Conservation (phyloP, 2,797 vertebrate genomes). For the Sciurus vulgaris region DNA sequence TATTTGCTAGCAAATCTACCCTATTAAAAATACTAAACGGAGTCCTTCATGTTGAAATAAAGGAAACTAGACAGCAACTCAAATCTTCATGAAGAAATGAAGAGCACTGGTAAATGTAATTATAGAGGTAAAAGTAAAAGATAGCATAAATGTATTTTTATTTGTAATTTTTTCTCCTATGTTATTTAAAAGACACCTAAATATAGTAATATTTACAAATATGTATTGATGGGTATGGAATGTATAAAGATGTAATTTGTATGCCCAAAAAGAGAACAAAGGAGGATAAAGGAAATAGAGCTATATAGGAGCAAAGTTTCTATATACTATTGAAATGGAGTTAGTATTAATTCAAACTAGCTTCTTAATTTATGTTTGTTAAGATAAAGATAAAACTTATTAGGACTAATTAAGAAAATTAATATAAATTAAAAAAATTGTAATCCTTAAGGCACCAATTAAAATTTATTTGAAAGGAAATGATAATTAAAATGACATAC, state of each 20-base stretch:
- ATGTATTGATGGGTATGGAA: neutral
- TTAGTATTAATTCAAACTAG: neutral
- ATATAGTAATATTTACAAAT: neutral
- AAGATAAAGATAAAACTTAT: neutral
- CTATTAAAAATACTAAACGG: neutral
- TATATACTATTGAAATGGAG: neutral
- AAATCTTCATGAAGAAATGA: neutral
- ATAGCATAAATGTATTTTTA: neutral
- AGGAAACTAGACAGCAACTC: neutral
- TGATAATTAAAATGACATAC: neutral
- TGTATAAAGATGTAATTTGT: neutral
- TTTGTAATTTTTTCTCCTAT: neutral
- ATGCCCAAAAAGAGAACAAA: neutral
- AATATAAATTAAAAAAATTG: neutral
- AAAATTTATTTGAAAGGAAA: neutral
- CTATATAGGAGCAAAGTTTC: neutral
- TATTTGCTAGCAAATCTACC: neutral
- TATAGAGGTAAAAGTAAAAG: neutral
- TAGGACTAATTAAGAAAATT: neutral
- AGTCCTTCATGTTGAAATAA: neutral
- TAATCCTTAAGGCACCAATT: neutral
- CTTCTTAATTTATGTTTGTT: neutral
- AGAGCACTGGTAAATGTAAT: neutral
- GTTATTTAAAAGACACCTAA: neutral
- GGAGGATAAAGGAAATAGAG: neutral